phyloP scores from a whole-genome alignment of 2,888 invertebrate species.

The Alcis repandata region DNA sequence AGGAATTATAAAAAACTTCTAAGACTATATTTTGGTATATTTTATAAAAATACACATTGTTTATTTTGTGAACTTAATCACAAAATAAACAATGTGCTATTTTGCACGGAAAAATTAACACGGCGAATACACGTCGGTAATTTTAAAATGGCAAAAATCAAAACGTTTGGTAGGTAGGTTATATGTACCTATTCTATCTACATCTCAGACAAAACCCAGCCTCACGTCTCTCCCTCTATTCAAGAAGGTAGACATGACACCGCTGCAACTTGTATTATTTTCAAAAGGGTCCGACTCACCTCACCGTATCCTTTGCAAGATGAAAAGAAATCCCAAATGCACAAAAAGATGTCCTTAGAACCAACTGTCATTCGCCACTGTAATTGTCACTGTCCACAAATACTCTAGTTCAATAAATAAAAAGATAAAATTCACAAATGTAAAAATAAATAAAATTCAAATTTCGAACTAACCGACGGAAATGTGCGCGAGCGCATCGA shows the following conservation, averaged over 20 bases:
- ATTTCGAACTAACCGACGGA: constrained; percentile 58
- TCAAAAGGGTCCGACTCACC: constrained; percentile 69
- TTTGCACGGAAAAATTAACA: not conserved
- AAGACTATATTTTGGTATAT: too few species aligned
- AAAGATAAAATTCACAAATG: constrained; percentile 43
- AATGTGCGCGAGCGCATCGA: constrained; percentile 59
- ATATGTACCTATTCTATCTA: not conserved
- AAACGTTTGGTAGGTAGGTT: too few species aligned
- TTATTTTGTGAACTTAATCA: too few species aligned
- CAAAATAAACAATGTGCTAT: too few species aligned
- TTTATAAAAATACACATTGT: too few species aligned
- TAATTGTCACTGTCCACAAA: constrained; percentile 56
- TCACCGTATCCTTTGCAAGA: constrained; percentile 66
- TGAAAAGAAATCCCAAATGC: constrained; percentile 76
- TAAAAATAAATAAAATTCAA: constrained; percentile 45
- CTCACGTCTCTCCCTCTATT: constrained; percentile 33
- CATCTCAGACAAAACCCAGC: not conserved
- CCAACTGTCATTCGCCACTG: constrained; percentile 66
- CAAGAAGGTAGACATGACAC: constrained; percentile 42
- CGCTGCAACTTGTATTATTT: constrained; percentile 58
- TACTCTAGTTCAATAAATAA: constrained; percentile 44
- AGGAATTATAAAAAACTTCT: too few species aligned
- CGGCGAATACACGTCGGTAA: too few species aligned
- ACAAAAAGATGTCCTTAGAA: constrained; percentile 69
- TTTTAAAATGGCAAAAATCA: too few species aligned